phyloP scores from a whole-genome alignment of 2,797 vertebrate genomes.

The Carapus acus region DNA sequence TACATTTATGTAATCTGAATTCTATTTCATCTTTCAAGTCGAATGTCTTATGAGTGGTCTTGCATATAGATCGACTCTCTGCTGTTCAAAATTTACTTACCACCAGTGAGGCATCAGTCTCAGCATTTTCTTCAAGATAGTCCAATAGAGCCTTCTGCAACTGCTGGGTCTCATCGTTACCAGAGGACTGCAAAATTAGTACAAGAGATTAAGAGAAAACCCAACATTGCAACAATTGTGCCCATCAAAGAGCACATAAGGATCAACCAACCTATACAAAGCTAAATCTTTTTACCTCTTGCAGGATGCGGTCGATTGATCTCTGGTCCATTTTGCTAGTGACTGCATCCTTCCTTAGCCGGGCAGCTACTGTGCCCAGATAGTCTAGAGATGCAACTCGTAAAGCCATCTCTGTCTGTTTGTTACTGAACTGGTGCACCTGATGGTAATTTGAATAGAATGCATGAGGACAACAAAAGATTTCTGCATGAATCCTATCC shows the following conservation, averaged over 20 bases:
- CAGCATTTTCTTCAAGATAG: constrained; percentile 90
- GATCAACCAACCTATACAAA: neutral
- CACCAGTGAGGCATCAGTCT: constrained; percentile 88
- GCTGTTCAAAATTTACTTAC: too few species aligned
- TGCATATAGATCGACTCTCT: too few species aligned
- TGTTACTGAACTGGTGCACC: constrained; percentile 99
- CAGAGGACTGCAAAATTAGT: constrained; percentile 59
- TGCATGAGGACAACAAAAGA: too few species aligned
- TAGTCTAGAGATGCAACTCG: constrained; percentile 96
- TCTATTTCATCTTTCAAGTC: too few species aligned
- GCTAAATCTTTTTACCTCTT: constrained; percentile 71
- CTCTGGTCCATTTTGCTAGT: constrained; percentile 97
- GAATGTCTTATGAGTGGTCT: too few species aligned
- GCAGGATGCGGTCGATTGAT: constrained; percentile 88
- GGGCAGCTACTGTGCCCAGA: constrained; percentile 92
- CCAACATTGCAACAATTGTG: too few species aligned
- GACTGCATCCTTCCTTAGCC: constrained; percentile 92
- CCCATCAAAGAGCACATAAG: too few species aligned
- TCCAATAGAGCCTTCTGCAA: constrained; percentile 94
- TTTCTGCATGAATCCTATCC: too few species aligned
- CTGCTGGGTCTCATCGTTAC: constrained; percentile 91
- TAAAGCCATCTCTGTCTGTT: constrained; percentile 97
- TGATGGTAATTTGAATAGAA: too few species aligned
- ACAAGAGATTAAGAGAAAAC: constrained; percentile 1
- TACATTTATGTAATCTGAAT: neutral